Conservation (phyloP, 1,140 invertebrate genomes). For the Trinorchestia longiramus region DNA sequence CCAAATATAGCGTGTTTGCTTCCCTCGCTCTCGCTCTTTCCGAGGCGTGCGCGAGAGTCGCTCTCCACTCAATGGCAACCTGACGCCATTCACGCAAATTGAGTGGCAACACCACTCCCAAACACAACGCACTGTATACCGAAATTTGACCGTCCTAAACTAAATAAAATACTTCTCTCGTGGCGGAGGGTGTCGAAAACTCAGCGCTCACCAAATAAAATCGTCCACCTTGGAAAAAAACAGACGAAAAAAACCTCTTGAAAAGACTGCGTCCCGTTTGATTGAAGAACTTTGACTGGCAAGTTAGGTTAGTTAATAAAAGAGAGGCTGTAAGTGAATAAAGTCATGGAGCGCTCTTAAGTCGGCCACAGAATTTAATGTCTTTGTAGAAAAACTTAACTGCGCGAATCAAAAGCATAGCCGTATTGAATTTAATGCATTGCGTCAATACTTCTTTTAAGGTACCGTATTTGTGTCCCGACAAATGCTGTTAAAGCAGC, state of each 20-base stretch:
- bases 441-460: not conserved
- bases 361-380: not conserved
- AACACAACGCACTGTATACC: constrained; percentile 34
- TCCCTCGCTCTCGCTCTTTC: not conserved
- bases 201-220: constrained; percentile 35
- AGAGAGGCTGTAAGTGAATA: constrained; percentile 37
- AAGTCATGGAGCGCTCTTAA: not conserved
- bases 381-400: not conserved
- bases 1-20: constrained; percentile 34
- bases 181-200: not conserved
- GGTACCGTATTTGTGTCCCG: not conserved
- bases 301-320: constrained; percentile 51
- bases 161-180: constrained; percentile 47
- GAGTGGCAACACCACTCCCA: constrained; percentile 46
- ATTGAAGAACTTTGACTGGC: constrained; percentile 52
- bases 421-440: not conserved
- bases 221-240: not conserved
- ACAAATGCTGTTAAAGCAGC: not conserved
- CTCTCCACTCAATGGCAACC: constrained; percentile 44
- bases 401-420: not conserved
- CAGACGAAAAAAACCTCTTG: not conserved
- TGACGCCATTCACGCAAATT: constrained; percentile 55
- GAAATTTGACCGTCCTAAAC: constrained; percentile 49
- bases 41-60: not conserved
- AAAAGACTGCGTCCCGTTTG: constrained; percentile 33